A percentile compares a stretch with the other conserved stretches of the same genome.
These are phyloP conservation scores for Glareola pratincola DNA, from an alignment of 2,113 vertebrate genomes.

Conservation along the genomic window DNA sequence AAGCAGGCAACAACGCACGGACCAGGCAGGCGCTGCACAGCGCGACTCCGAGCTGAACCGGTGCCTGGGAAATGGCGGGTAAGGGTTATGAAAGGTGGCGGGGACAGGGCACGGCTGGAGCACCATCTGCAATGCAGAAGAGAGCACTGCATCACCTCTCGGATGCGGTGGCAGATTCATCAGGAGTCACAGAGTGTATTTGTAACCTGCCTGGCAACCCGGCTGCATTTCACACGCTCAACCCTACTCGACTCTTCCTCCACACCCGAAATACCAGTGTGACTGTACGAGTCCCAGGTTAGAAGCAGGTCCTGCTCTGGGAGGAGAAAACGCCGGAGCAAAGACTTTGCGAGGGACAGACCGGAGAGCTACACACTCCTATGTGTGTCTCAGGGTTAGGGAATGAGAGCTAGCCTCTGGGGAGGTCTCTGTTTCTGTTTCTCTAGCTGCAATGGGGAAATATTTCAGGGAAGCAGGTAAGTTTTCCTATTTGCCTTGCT, in stretches of 20 bases:
- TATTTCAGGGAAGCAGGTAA: background rate
- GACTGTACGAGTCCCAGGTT: background rate
- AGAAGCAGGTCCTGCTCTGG: background rate
- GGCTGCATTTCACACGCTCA: background rate
- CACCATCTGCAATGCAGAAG: slow-evolving; percentile 61
- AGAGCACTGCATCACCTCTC: slow-evolving; percentile 49
- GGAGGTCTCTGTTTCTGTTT: background rate
- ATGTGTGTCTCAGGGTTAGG: background rate
- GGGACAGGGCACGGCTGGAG: slow-evolving; percentile 32
- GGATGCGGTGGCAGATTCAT: slow-evolving; percentile 19
- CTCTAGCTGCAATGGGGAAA: background rate
- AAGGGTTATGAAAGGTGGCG: background rate
- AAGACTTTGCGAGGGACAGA: background rate
- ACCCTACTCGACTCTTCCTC: background rate
- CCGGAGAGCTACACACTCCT: background rate
- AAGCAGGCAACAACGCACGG: background rate
- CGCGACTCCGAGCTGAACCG: background rate
- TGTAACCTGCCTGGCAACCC: slow-evolving; percentile 56
- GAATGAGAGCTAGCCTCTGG: background rate
- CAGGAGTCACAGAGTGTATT: slow-evolving; percentile 29
- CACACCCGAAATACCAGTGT: background rate
- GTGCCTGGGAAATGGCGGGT: background rate
- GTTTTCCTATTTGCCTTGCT: background rate
- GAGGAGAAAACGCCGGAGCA: background rate
- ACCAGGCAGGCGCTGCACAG: background rate